Evolutionary conservation across 1,140 invertebrate species (phyloP).

Genomic region (Trypoxylus dichotomus): DNA sequence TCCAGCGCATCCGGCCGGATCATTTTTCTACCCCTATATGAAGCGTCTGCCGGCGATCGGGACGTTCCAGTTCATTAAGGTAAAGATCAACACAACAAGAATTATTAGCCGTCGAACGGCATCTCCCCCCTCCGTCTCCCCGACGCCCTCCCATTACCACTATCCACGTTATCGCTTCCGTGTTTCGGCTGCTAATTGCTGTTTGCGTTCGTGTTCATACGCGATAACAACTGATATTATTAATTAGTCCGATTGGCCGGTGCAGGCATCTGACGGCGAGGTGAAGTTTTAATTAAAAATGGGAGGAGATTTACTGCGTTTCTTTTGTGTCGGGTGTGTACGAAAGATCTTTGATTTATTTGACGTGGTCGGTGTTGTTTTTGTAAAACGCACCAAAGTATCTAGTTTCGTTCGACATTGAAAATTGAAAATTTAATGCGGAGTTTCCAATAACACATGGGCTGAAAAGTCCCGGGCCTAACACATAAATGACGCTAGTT

Average conservation of each 20-base stretch:
- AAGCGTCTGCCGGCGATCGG: slow-evolving; percentile 87
- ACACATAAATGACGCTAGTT: too few species aligned
- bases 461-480: too few species aligned
- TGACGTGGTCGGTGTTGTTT: too few species aligned
- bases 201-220: not conserved
- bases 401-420: too few species aligned
- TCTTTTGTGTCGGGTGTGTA: not conserved
- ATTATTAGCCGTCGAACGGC: not conserved
- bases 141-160: not conserved
- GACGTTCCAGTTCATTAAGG: slow-evolving; percentile 87
- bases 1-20: slow-evolving; percentile 90
- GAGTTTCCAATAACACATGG: too few species aligned
- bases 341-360: too few species aligned
- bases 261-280: not conserved
- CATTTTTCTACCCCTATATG: slow-evolving; percentile 91
- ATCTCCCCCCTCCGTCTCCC: not conserved
- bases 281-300: not conserved
- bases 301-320: not conserved
- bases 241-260: not conserved
- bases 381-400: too few species aligned
- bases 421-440: too few species aligned
- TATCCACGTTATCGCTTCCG: not conserved
- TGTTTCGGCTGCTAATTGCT: not conserved
- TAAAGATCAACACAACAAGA: slow-evolving; percentile 49
- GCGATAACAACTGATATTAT: slow-evolving; percentile 3